phyloP scores from a whole-genome alignment of 2,113 vertebrate species.

The Lichenostomus cassidix region DNA sequence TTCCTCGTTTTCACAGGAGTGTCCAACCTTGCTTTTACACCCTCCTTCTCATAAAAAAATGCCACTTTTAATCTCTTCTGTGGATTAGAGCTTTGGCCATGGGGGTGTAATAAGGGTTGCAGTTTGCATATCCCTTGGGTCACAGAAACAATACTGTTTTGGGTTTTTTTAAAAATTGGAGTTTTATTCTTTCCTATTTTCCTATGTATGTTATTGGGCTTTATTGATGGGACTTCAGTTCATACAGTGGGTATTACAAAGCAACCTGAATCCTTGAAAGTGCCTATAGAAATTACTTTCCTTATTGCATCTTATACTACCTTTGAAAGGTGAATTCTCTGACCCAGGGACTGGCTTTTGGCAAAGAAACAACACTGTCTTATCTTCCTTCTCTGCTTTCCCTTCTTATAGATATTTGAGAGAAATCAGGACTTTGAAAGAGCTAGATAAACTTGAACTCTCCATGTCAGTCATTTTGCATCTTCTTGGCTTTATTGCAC shows the following conservation, averaged over 20 bases:
- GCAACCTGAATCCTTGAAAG: not conserved
- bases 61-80: not conserved
- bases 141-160: not conserved
- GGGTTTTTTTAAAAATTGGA: not conserved
- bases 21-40: not conserved
- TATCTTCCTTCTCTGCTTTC: not conserved
- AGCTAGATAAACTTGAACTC: not conserved
- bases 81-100: not conserved
- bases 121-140: not conserved
- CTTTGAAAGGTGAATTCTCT: not conserved
- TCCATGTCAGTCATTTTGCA: not conserved
- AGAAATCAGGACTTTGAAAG: not conserved
- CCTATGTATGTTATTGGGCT: not conserved
- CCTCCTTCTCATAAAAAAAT: not conserved
- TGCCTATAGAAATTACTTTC: not conserved
- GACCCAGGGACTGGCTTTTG: not conserved
- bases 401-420: not conserved
- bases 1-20: not conserved
- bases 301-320: not conserved
- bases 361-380: not conserved
- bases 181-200: not conserved
- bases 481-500: not conserved
- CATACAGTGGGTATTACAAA: not conserved
- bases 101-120: rapidly evolving
- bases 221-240: not conserved